Percentiles rank a stretch among this genome's conserved stretches.
Evolutionary conservation across 2,113 vertebrate genomes (phyloP).

Genomic region (Gopherus evgoodei): DNA sequence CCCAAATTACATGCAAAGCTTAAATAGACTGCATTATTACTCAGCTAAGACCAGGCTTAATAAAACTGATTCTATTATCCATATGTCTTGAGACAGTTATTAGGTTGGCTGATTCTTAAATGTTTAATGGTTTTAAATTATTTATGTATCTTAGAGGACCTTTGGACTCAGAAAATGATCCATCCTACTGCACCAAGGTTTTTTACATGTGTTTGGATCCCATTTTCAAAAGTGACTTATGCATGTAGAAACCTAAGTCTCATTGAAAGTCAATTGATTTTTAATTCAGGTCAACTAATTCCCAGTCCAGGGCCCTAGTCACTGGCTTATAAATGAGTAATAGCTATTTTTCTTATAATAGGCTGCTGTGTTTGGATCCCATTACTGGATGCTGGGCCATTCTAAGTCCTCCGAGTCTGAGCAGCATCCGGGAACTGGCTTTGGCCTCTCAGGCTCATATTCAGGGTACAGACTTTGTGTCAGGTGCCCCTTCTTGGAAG

Average conservation of each 20-base stretch:
- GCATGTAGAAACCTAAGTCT: too few species aligned
- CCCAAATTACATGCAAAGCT: background rate
- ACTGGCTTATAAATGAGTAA: too few species aligned
- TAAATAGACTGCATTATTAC: background rate
- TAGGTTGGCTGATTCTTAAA: background rate
- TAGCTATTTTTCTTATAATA: too few species aligned
- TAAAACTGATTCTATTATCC: constrained; percentile 2
- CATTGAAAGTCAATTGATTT: too few species aligned
- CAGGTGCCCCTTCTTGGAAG: background rate
- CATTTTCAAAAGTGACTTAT: too few species aligned
- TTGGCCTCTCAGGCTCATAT: background rate
- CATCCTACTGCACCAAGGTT: background rate
- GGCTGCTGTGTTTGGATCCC: background rate
- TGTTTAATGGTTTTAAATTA: background rate
- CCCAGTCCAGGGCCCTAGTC: too few species aligned
- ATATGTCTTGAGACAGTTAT: background rate
- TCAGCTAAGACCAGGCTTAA: background rate
- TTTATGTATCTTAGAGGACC: constrained; percentile 6
- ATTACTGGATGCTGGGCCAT: background rate
- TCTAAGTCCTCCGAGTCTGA: background rate
- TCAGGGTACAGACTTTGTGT: background rate
- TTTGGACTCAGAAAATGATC: background rate
- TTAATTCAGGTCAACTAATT: too few species aligned
- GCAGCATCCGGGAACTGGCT: background rate
- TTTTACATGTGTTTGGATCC: background rate